A percentile compares a stretch with the other conserved stretches of the same genome.
Conservation (phyloP, 2,797 vertebrate species). For the Hyperoplus immaculatus region DNA sequence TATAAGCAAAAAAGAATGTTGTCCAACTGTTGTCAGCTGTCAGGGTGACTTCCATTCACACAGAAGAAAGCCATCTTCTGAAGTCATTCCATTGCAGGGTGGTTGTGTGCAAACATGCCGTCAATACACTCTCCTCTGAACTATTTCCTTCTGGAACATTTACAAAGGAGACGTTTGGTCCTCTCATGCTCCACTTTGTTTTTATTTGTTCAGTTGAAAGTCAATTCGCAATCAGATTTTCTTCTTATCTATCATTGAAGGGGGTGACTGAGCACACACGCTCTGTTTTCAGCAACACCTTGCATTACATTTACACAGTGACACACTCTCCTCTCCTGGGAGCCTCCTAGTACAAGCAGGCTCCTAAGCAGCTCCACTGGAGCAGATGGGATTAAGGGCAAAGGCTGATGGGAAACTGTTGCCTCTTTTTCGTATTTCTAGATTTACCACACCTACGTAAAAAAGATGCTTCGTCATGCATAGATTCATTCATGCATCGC, state of each 20-base stretch:
- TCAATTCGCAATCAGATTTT: constrained; percentile 42
- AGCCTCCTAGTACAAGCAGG: constrained; percentile 36
- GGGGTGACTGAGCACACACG: constrained; percentile 47
- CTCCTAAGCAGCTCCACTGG: constrained; percentile 65
- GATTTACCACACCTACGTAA: constrained; percentile 41
- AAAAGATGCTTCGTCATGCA: constrained; percentile 37
- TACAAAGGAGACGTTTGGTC: constrained; percentile 47
- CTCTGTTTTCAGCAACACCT: constrained; percentile 54
- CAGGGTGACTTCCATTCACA: constrained; percentile 60
- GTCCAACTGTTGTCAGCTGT: constrained; percentile 71
- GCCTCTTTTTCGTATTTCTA: constrained; percentile 49
- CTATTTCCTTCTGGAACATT: constrained; percentile 22
- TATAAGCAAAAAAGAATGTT: no score
- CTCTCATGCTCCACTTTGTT: constrained; percentile 33
- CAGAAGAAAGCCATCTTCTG: constrained; percentile 47
- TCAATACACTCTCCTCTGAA: constrained; percentile 46
- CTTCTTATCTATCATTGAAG: constrained; percentile 25
- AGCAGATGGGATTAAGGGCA: constrained; percentile 73
- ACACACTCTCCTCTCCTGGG: constrained; percentile 40
- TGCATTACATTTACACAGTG: constrained; percentile 64
- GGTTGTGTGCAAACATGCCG: constrained; percentile 34
- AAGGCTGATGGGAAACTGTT: constrained; percentile 55
- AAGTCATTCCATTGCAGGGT: constrained; percentile 44
- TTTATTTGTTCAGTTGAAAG: constrained; percentile 47
- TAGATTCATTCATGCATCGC: constrained; percentile 24